Evolutionary conservation across 2,797 vertebrate genomes (phyloP).

Genomic region (Cephalopachus bancanus): DNA sequence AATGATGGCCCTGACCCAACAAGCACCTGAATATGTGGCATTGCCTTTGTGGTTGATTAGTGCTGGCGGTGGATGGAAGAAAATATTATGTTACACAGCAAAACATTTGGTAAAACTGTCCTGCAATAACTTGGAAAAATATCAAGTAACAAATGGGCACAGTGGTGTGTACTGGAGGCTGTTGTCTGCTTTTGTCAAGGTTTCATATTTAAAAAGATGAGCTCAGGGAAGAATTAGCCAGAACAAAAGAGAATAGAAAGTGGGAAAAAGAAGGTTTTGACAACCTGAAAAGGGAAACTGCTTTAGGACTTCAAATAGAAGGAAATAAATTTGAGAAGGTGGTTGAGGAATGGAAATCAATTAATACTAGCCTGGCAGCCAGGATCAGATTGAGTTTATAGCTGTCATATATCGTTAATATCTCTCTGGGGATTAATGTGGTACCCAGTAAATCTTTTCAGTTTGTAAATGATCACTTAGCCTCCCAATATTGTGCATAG

Average conservation of each 20-base stretch:
- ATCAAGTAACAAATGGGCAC: neutral
- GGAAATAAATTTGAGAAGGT: slow-evolving; percentile 51
- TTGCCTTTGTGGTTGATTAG: neutral
- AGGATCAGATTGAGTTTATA: slow-evolving; percentile 54
- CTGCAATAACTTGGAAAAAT: neutral
- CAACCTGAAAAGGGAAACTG: neutral
- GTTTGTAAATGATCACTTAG: slow-evolving; percentile 44
- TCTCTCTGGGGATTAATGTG: neutral
- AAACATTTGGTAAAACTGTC: neutral
- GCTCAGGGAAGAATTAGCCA: neutral
- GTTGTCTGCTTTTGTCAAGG: neutral
- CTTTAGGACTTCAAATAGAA: slow-evolving; percentile 20
- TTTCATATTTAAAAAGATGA: slow-evolving; percentile 22
- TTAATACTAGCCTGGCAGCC: slow-evolving; percentile 31
- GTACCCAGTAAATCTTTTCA: slow-evolving; percentile 1
- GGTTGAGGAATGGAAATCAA: slow-evolving; percentile 40
- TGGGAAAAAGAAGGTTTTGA: neutral
- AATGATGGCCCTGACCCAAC: neutral
- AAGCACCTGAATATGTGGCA: neutral
- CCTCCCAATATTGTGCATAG: neutral
- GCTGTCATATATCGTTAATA: slow-evolving; percentile 42
- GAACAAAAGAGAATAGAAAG: neutral
- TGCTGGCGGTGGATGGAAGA: neutral
- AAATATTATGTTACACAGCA: neutral
- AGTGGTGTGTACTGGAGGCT: neutral